Evolutionary conservation across 1,140 invertebrate genomes (phyloP), one percentile per base, ranked within the genome.

Genomic region (Anastrepha ludens): DNA sequence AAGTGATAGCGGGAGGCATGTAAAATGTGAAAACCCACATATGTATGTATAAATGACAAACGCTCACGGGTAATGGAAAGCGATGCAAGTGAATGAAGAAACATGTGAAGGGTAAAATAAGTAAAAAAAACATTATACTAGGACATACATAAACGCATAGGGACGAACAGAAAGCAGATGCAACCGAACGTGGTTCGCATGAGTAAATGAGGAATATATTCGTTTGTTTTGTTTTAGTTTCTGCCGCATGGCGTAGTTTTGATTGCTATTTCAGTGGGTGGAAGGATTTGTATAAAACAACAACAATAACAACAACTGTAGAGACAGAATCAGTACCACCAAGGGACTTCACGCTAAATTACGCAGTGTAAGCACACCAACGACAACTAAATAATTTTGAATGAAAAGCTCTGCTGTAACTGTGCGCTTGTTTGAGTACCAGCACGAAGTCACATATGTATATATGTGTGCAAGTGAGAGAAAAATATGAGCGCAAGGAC

Each of bases 381-480:
- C 74, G 55, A 81, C 17, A 78, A 55, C 17, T 29, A 47, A 2
- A 81, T 47, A 50, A 39, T 59, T 39, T 60, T 86, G 85, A 86
- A 86, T 86, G 85, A 86, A 86, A 86, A 86, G 85, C 85, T 86
- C 74, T 3, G 11, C 41, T 74, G 20, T 47, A 9, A 60, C 55
- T 9, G 29, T 13, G 20, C 15, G 15, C 55, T n/a, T 60, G 29
- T 62, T n/a, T 60, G 29, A 44, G 41, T 4, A 7, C 59, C 59
- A 3, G 3, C 41, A 62, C 11, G 41, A 74, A 47, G 11, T 44
- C 6, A 55, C 65, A 4, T 6, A 39, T 11, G 5, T 1, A 6
- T 9, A 2, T 39, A 41, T 6, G 65, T 6, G 67, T 29, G 15
- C 11, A 41, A 15, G 41, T 74, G 41, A 1, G 15, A 5, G 15